Evolutionary conservation across 1,140 invertebrate genomes (phyloP), one percentile per base, ranked within the genome.

Genomic region (Diorhabda sublineata): DNA sequence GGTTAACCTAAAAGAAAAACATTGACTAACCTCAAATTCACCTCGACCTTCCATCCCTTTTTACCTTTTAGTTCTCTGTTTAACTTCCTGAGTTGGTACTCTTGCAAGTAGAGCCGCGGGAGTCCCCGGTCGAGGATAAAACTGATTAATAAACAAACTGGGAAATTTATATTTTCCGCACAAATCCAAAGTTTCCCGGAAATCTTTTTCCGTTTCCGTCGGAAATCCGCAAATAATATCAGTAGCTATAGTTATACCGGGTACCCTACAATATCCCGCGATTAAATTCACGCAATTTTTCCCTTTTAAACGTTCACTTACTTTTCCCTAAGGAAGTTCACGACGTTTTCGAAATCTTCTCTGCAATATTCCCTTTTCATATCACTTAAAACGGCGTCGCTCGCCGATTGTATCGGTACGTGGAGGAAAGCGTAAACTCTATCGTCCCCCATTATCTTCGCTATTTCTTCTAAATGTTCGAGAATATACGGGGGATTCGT

Each of bases 171-270:
- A 96, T 78, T 95, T 90, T 65, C 84, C 81, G 76, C 97, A 96
- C 1, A 99, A 82, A 3, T 84, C 80, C 85, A 98, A 84, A 0
- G 96, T 98, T 67, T 96, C 89, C 58, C 93, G 86, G 83, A 99
- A 99, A 83, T 99, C 94, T 71, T 86, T 79, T 41, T 93, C 90
- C 0, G 93, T 98, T 85, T 99, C 98, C 3, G 94, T 98, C 1
- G 98, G 98, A 82, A 98, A 99, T 0, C 97, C 98, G 83, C 97
- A 98, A 76, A 99, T 99, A 47, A 99, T 93, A 81, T 99, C 98
- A 1, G 98, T 99, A 0, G 96, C 97, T 75, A 99, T 95, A 2
- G 95, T 98, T 5, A 98, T 87, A 3, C 89, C 90, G 0, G 91
- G 90, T 3, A 97, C 92, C 74, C 91, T 93, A 69, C 42, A 61